These are phyloP conservation scores for Ammodramus savannarum DNA, from an alignment of 2,113 vertebrate species.

Conservation along the genomic window DNA sequence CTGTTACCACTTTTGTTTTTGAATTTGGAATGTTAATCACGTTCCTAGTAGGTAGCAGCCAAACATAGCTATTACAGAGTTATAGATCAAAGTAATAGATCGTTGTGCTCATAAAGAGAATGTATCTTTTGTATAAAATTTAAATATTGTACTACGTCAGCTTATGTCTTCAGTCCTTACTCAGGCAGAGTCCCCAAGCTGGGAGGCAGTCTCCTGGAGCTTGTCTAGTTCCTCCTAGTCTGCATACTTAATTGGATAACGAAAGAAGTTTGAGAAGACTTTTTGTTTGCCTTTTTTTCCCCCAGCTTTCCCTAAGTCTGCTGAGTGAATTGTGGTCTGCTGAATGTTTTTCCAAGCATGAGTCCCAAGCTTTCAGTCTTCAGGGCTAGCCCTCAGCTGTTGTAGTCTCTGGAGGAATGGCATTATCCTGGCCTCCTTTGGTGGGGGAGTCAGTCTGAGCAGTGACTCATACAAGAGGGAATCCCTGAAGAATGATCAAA, in stretches of 20 bases:
- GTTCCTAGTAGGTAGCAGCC: conserved; percentile 32
- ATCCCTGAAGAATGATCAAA: conserved; percentile 81
- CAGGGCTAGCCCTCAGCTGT: conserved; percentile 64
- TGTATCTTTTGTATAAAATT: neutral
- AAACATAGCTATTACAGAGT: conserved; percentile 14
- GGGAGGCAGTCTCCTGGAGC: neutral
- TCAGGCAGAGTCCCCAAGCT: neutral
- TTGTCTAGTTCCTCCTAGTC: neutral
- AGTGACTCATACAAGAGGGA: conserved; percentile 82
- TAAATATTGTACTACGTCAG: neutral
- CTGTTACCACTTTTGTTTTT: conserved; percentile 25
- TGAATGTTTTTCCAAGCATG: conserved; percentile 20
- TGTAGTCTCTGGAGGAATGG: conserved; percentile 65
- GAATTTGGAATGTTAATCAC: conserved; percentile 45
- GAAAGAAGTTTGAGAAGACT: neutral
- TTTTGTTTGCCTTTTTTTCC: neutral
- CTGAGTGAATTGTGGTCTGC: neutral
- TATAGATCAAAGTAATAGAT: neutral
- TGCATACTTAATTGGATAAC: neutral
- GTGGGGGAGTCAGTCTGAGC: conserved; percentile 63
- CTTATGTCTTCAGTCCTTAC: neutral
- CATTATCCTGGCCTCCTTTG: conserved; percentile 64
- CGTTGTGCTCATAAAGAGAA: neutral
- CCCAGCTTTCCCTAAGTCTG: neutral
- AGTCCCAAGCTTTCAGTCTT: conserved; percentile 17